These are phyloP conservation scores for Argyresthia goedartella DNA, from an alignment of 2,888 invertebrate species.

Conservation along the genomic window DNA sequence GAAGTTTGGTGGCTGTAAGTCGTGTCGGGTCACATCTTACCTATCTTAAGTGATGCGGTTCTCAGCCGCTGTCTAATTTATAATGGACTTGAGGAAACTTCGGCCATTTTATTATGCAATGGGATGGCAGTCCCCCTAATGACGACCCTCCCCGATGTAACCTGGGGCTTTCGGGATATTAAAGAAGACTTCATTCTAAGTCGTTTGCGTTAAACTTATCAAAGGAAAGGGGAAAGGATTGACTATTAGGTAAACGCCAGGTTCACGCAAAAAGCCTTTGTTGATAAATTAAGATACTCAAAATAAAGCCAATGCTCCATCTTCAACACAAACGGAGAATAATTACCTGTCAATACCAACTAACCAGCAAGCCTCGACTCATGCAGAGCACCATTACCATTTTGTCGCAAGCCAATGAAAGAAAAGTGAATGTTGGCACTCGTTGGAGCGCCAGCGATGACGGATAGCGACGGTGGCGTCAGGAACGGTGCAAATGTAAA, in stretches of 20 bases:
- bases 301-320: no score
- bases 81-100: slow-evolving; percentile 71
- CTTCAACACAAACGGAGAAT: no score
- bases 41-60: slow-evolving; percentile 69
- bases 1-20: slow-evolving; percentile 53
- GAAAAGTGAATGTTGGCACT: no score
- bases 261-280: no score
- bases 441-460: no score
- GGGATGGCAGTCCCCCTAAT: slow-evolving; percentile 61
- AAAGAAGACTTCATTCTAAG: slow-evolving; percentile 40
- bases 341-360: no score
- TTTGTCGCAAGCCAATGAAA: no score
- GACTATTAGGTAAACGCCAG: no score
- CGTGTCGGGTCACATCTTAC: slow-evolving; percentile 67
- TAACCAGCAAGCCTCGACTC: no score
- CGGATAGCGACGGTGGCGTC: no score
- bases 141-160: slow-evolving; percentile 58
- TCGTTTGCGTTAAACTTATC: slow-evolving; percentile 4
- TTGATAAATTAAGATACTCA: no score
- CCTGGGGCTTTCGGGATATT: slow-evolving; percentile 54
- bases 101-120: slow-evolving; percentile 70
- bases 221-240: background rate
- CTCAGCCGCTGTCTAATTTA: slow-evolving; percentile 68
- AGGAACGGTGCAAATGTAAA: slow-evolving; percentile 40
- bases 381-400: no score